Evolutionary conservation across 1,140 invertebrate genomes (phyloP).

Genomic region (Pararge aegeria): DNA sequence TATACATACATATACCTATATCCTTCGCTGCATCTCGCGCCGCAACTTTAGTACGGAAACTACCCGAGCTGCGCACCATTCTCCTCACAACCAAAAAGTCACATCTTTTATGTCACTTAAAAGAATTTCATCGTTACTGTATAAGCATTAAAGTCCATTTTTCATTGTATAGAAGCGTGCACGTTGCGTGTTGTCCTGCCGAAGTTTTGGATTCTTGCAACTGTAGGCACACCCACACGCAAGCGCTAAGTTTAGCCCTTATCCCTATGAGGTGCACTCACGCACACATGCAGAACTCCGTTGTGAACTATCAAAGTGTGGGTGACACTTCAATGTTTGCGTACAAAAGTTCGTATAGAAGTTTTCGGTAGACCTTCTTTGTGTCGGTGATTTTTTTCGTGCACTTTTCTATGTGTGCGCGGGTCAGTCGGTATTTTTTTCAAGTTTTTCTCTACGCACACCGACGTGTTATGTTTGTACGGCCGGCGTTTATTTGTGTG

Average conservation of each 20-base stretch:
- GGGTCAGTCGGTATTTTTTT: slow-evolving; percentile 74
- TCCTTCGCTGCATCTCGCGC: slow-evolving; percentile 66
- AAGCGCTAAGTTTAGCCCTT: slow-evolving; percentile 70
- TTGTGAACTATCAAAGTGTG: slow-evolving; percentile 48
- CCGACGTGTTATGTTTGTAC: slow-evolving; percentile 46
- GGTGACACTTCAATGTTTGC: slow-evolving; percentile 37
- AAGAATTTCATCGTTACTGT: slow-evolving; percentile 25
- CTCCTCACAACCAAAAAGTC: slow-evolving; percentile 31
- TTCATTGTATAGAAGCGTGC: slow-evolving; percentile 21
- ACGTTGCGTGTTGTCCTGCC: slow-evolving; percentile 39
- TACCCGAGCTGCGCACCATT: slow-evolving; percentile 70
- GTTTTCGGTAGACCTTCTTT: slow-evolving; percentile 78
- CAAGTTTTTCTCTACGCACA: slow-evolving; percentile 68
- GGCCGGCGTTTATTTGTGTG: slow-evolving; percentile 50
- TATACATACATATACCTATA: slow-evolving; percentile 39
- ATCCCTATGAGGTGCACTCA: slow-evolving; percentile 57
- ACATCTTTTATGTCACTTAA: slow-evolving; percentile 22
- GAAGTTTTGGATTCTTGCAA: slow-evolving; percentile 75
- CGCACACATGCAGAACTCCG: slow-evolving; percentile 55
- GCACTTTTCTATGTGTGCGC: slow-evolving; percentile 58
- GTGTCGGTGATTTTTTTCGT: slow-evolving; percentile 78
- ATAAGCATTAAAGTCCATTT: slow-evolving; percentile 30
- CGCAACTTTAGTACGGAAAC: slow-evolving; percentile 75
- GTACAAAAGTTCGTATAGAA: slow-evolving; percentile 75
- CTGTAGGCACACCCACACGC: slow-evolving; percentile 59